These are phyloP conservation scores for Argya squamiceps DNA, from an alignment of 2,797 vertebrate genomes.

Conservation along the genomic window DNA sequence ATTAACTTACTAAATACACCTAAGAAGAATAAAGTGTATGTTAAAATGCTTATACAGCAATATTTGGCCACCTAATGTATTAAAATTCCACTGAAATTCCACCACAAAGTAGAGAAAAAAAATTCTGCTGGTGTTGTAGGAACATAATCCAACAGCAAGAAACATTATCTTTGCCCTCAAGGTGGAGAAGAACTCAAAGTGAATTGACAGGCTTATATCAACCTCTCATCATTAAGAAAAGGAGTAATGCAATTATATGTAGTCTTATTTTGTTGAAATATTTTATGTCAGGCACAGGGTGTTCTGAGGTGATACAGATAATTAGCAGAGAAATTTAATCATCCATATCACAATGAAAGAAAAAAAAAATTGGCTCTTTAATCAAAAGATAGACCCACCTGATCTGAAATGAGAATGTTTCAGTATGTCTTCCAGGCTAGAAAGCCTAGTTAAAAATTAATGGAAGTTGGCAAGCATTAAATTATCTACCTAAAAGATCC, in stretches of 20 bases:
- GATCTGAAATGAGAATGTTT: conserved; percentile 51
- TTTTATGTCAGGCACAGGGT: conserved; percentile 35
- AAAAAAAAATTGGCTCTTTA: conserved; percentile 25
- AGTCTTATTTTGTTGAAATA: conserved; percentile 38
- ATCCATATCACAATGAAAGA: conserved; percentile 28
- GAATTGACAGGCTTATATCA: conserved; percentile 24
- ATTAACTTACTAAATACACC: neutral
- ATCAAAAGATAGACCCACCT: conserved; percentile 45
- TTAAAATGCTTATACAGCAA: neutral
- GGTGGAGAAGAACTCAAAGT: neutral
- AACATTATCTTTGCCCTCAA: neutral
- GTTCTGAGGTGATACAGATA: conserved; percentile 57
- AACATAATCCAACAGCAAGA: neutral
- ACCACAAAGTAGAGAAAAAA: neutral
- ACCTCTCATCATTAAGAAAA: neutral
- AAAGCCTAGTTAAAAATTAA: conserved; percentile 40
- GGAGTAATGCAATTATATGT: conserved; percentile 17
- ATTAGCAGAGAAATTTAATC: conserved; percentile 63
- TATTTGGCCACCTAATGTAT: neutral
- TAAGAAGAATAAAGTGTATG: neutral
- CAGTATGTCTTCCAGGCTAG: conserved; percentile 44
- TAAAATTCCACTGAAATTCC: neutral
- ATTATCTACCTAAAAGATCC: conserved; percentile 43
- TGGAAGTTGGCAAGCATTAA: conserved; percentile 61
- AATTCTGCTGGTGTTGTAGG: neutral